Evolutionary conservation across 2,113 vertebrate genomes (phyloP).

Genomic region (Muscicapa adusta): DNA sequence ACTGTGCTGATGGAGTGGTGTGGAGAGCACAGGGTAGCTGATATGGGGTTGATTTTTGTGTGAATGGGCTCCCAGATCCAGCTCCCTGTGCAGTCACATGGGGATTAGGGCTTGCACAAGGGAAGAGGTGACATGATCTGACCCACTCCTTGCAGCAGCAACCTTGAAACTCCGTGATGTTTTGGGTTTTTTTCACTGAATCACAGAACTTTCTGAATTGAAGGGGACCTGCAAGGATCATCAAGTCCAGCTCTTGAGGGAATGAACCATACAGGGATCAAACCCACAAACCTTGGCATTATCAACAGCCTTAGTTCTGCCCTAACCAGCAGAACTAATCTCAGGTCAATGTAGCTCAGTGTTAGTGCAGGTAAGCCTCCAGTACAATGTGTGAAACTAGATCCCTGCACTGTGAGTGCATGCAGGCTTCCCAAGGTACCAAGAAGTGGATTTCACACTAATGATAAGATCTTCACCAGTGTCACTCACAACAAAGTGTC

Average conservation of each 20-base stretch:
- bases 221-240: neutral
- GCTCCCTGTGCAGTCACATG: neutral
- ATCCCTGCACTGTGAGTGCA: neutral
- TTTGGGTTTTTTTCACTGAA: neutral
- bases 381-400: too few relatives aligned
- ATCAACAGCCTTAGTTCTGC: too few relatives aligned
- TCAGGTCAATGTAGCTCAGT: neutral
- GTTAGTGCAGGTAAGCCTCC: neutral
- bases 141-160: neutral
- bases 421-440: neutral
- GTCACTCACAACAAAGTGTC: neutral
- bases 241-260: fast-evolving
- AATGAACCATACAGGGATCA: neutral
- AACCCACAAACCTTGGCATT: neutral
- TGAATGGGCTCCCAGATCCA: neutral
- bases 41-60: neutral
- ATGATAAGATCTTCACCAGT: neutral
- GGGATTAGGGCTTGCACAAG: neutral
- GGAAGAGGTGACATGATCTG: neutral
- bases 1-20: fast-evolving
- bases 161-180: neutral
- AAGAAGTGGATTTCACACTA: neutral
- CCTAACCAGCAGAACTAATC: neutral
- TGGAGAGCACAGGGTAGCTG: neutral
- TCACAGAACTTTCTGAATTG: neutral